Percentiles rank a stretch among this genome's conserved stretches.
phyloP scores from a whole-genome alignment of 2,797 vertebrate species.

The Premnoplex brunnescens region DNA sequence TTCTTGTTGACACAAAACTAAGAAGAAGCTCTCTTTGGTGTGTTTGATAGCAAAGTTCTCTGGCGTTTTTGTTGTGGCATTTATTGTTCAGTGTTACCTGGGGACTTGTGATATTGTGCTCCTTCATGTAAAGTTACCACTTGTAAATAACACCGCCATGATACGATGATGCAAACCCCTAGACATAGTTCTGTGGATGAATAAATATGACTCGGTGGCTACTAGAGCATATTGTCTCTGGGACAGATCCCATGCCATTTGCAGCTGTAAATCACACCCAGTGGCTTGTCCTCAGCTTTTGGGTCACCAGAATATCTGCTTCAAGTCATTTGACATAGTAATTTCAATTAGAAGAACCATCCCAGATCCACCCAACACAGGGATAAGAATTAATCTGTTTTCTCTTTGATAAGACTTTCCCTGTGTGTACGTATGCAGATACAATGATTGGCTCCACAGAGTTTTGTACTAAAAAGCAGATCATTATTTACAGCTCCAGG shows the following conservation, averaged over 20 bases:
- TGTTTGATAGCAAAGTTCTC: not conserved
- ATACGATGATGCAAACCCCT: not conserved
- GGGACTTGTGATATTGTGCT: not conserved
- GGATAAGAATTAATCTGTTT: not conserved
- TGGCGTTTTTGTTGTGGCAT: not conserved
- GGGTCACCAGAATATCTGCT: not conserved
- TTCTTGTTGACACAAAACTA: not conserved
- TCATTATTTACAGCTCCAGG: not conserved
- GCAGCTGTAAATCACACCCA: not conserved
- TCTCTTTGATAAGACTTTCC: not conserved
- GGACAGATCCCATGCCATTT: not conserved
- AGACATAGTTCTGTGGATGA: not conserved
- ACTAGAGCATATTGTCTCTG: not conserved
- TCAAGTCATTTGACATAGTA: rapidly evolving
- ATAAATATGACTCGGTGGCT: not conserved
- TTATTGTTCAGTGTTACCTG: not conserved
- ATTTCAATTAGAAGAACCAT: not conserved
- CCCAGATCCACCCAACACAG: not conserved
- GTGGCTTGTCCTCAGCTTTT: not conserved
- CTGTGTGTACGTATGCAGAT: not conserved
- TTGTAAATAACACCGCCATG: not conserved
- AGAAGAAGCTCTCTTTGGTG: not conserved
- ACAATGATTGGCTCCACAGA: not conserved
- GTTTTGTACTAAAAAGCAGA: not conserved
- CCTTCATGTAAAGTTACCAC: not conserved